These are phyloP conservation scores for Trissolcus japonicus DNA, from an alignment of 2,888 invertebrate genomes.

Conservation along the genomic window DNA sequence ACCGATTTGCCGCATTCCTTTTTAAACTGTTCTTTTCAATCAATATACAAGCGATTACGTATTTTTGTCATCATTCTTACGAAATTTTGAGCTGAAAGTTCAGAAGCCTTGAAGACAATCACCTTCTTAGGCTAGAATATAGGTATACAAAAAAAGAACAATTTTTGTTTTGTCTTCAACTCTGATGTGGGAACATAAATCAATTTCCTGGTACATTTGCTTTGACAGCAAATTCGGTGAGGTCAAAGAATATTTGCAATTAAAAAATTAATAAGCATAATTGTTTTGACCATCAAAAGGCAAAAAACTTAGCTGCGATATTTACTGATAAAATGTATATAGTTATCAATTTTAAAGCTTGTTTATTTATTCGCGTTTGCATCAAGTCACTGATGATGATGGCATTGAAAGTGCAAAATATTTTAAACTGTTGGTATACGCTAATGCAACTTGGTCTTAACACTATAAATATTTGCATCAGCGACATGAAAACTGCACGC, in stretches of 20 bases:
- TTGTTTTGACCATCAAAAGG: no score
- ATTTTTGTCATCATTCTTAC: background rate
- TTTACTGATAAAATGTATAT: no score
- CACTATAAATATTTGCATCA: conserved; percentile 30
- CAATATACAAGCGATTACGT: conserved; percentile 9
- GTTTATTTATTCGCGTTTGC: conserved; percentile 9
- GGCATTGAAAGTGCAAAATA: conserved; percentile 16
- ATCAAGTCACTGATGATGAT: conserved; percentile 16
- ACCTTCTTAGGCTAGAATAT: no score
- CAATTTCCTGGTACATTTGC: no score
- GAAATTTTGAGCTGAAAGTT: background rate
- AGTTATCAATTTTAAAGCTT: no score
- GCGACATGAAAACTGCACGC: conserved; percentile 10
- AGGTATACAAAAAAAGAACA: background rate
- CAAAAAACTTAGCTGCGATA: no score
- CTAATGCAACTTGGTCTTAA: conserved; percentile 36
- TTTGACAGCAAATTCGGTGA: no score
- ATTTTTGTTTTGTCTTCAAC: no score
- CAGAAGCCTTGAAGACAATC: no score
- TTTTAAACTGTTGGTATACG: conserved; percentile 30
- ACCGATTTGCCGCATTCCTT: conserved; percentile 22
- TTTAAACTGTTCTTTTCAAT: background rate
- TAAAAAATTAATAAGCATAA: no score
- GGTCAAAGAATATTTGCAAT: no score
- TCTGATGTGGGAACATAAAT: no score